A percentile compares a stretch with the other conserved stretches of the same genome.
Evolutionary conservation across 2,888 invertebrate species (phyloP).

Genomic region (Merodon equestris): DNA sequence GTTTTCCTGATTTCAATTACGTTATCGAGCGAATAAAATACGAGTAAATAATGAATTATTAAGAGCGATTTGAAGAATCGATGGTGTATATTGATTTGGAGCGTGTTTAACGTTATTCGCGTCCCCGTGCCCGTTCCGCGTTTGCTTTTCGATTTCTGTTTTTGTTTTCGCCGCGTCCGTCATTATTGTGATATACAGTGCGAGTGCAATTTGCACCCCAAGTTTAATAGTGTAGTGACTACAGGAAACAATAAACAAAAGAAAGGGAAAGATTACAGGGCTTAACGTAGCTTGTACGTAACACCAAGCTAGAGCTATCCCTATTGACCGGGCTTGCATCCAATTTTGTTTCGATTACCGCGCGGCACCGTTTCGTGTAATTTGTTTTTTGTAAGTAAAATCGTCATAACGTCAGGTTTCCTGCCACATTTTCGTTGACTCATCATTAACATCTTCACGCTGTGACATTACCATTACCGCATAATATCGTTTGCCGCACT

Average conservation of each 20-base stretch:
- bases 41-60: constrained; percentile 3
- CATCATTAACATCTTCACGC: constrained; percentile 23
- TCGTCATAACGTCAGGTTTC: no score
- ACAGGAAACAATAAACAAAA: no score
- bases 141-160: constrained; percentile 9
- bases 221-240: no score
- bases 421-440: constrained; percentile 31
- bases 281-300: constrained; percentile 4
- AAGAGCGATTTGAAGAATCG: constrained; percentile 46
- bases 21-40: constrained; percentile 24
- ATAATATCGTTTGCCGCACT: no score
- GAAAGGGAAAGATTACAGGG: constrained; percentile 1
- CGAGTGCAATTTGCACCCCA: constrained; percentile 35
- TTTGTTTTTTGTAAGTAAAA: neutral
- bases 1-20: constrained; percentile 3
- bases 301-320: constrained; percentile 1
- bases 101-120: constrained; percentile 26
- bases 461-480: no score
- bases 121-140: no score
- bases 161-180: neutral
- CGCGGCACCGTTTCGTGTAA: neutral
- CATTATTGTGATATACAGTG: constrained; percentile 15
- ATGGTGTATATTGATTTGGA: constrained; percentile 56
- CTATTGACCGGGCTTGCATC: no score
- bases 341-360: no score